Evolutionary conservation across 2,888 invertebrate genomes (phyloP).

Genomic region (Diarsia brunnea): DNA sequence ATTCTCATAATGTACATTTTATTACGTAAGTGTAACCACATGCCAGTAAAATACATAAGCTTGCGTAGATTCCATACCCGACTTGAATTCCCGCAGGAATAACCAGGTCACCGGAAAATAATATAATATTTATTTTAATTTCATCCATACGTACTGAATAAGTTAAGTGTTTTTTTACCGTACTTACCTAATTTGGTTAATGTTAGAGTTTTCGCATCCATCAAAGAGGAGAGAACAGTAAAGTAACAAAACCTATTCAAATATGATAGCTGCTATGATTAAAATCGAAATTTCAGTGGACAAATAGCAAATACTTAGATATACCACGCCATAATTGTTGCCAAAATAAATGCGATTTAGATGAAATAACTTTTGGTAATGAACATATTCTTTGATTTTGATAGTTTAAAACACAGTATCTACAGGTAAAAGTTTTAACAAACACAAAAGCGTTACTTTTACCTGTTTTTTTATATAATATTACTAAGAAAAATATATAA

Average conservation of each 20-base stretch:
- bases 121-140: slow-evolving; percentile 37
- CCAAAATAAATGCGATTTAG: no score
- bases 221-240: background rate
- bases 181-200: background rate
- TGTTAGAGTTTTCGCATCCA: background rate
- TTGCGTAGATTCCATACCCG: slow-evolving; percentile 7
- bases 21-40: slow-evolving; percentile 47
- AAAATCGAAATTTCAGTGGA: background rate
- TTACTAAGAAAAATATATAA: slow-evolving; percentile 40
- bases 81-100: slow-evolving; percentile 31
- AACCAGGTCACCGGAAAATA: slow-evolving; percentile 30
- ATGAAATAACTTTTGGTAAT: background rate
- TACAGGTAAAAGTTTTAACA: slow-evolving; percentile 1
- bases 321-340: no score
- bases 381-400: slow-evolving; percentile 5
- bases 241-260: background rate
- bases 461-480: slow-evolving; percentile 9
- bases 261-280: background rate
- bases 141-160: background rate
- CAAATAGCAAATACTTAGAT: no score
- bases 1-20: slow-evolving; percentile 29
- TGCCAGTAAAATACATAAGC: slow-evolving; percentile 5
- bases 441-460: slow-evolving; percentile 3
- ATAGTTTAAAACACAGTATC: slow-evolving; percentile 1
- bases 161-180: background rate